Evolutionary conservation across 2,888 invertebrate genomes (phyloP), one percentile per base, ranked within the genome.

Genomic region (Amphipoea lucens): DNA sequence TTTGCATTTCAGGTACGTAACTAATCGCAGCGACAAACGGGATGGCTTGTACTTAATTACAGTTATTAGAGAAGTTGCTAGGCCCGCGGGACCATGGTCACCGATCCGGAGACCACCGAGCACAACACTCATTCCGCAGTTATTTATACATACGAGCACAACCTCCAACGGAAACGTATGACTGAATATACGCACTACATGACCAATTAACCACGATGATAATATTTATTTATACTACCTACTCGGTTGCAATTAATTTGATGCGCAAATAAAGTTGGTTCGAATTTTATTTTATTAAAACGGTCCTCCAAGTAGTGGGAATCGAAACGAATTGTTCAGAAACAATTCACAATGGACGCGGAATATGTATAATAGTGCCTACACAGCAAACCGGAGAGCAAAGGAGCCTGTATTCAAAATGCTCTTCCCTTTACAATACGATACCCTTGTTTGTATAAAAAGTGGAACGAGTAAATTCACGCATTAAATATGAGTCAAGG

Each of bases 41-140:
- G 93, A 93, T 93, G 92, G 91, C 91, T 92, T 89, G 90, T 89
- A 91, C 92, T 93, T 96, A 96, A 96, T 96, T 95, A 94, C 95
- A 91, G 95, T 95, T 95, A 95, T 96, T 95, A 95, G 92, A 95
- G 93, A 92, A 93, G 93, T 93, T 90, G 92, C 93, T 90, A 88
- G 90, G 90, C 93, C 92, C 92, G 89, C 91, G 91, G 92, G 93
- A 94, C 90, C 85, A 85, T 88, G 93, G 94, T 93, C 93, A 94
- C 92, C 92, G 93, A 93, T 93, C 92, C 87, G 73, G 78, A 88
- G 93, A 93, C 93, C 92, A 93, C 92, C 92, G 88, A 90, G 86
- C 77, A 90, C 92, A 89, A 90, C 91, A 92, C 90, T 89, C 90
- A 91, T 90, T 91, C 91, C 88, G 90, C 82, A 90, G 88, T 91